These are phyloP conservation scores for Eretmodus cyanostictus DNA, from an alignment of 2,113 vertebrate genomes.

Conservation along the genomic window DNA sequence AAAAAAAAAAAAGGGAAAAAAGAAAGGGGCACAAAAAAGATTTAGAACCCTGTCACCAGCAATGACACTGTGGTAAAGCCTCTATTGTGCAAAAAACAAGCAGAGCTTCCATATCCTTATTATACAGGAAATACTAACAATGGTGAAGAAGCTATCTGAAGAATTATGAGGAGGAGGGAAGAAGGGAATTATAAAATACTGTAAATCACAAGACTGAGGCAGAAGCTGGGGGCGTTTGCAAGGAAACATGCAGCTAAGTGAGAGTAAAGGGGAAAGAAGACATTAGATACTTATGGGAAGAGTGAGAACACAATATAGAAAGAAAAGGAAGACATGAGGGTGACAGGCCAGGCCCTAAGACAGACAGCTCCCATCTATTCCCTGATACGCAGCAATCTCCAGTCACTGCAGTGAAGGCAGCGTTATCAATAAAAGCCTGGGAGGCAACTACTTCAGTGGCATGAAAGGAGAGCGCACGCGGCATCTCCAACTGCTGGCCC, in stretches of 20 bases:
- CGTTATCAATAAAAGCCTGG: constrained; percentile 44
- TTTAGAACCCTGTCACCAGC: constrained; percentile 22
- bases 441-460: constrained; percentile 30
- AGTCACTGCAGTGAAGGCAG: constrained; percentile 15
- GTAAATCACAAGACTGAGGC: constrained; percentile 49
- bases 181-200: constrained; percentile 61
- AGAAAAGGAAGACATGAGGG: constrained; percentile 9
- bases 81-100: constrained; percentile 7
- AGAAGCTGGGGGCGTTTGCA: constrained; percentile 24
- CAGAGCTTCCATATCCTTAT: constrained; percentile 1
- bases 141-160: constrained; percentile 22
- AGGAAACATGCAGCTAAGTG: constrained; percentile 46
- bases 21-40: constrained; percentile 2
- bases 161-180: constrained; percentile 39
- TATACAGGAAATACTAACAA: constrained; percentile 46
- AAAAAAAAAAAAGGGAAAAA: background rate
- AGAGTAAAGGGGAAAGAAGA: constrained; percentile 39
- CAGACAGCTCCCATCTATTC: constrained; percentile 44
- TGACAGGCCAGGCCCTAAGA: constrained; percentile 46
- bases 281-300: constrained; percentile 46
- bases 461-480: constrained; percentile 23
- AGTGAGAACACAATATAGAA: constrained; percentile 15
- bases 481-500: background rate
- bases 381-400: constrained; percentile 50
- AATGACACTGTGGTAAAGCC: background rate